These are phyloP conservation scores for Ypsolopha sequella DNA, from an alignment of 2,888 invertebrate genomes.

Conservation along the genomic window DNA sequence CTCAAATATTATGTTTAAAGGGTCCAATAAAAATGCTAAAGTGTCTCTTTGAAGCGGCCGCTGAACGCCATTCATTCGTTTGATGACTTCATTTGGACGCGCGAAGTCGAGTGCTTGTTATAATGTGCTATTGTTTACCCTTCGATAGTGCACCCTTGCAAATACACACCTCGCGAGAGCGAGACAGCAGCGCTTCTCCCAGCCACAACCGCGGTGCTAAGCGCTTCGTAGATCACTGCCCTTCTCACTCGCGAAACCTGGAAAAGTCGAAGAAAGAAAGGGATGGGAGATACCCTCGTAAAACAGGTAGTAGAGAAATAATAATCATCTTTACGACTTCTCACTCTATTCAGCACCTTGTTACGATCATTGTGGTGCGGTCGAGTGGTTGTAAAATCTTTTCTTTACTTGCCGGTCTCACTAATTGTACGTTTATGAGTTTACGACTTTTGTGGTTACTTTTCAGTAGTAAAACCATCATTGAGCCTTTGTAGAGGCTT, in stretches of 20 bases:
- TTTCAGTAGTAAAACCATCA: slow-evolving; percentile 54
- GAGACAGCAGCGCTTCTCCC: slow-evolving; percentile 38
- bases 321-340: slow-evolving; percentile 73
- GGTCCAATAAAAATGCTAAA: slow-evolving; percentile 63
- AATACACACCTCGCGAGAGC: slow-evolving; percentile 53
- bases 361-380: slow-evolving; percentile 69
- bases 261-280: slow-evolving; percentile 28
- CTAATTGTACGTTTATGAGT: slow-evolving; percentile 71
- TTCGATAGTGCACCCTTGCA: slow-evolving; percentile 67
- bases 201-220: slow-evolving; percentile 31
- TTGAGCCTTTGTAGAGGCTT: slow-evolving; percentile 46
- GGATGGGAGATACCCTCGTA: slow-evolving; percentile 53
- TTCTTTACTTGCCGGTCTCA: slow-evolving; percentile 68
- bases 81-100: slow-evolving; percentile 69
- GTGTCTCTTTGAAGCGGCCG: slow-evolving; percentile 48
- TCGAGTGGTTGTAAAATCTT: slow-evolving; percentile 70
- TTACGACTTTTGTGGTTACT: slow-evolving; percentile 66
- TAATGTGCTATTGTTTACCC: slow-evolving; percentile 71
- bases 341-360: slow-evolving; percentile 73
- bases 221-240: slow-evolving; percentile 36
- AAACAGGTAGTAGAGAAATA: slow-evolving; percentile 73
- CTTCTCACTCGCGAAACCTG: slow-evolving; percentile 37
- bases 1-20: slow-evolving; percentile 39
- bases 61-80: slow-evolving; percentile 64
- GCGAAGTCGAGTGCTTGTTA: slow-evolving; percentile 60